Base-by-base conservation (phyloP, 2,797 vertebrate species). In the Bradypus variegatus region DNA sequence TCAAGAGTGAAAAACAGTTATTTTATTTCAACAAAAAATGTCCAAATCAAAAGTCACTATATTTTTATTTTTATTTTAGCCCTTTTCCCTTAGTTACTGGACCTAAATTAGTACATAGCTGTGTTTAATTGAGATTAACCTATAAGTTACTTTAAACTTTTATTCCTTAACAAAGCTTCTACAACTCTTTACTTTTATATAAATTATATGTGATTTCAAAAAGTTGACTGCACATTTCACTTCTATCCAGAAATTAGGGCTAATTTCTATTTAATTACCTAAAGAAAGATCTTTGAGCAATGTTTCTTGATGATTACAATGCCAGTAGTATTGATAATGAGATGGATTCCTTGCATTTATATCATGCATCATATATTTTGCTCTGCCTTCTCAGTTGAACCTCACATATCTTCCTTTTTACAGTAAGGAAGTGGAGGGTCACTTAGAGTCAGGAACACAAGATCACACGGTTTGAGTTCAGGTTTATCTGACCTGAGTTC, bases 171-270 rank as follows among this genome's bases (percentile, higher is more conserved):
- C 85, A 92, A 94, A 88, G 25, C 18, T 48, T 64, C 64, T 73
- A 8, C 6, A 88, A 38, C 18, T 36, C 25, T 72, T 90, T 79
- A 73, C 38, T 73, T 88, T 88, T 7, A 21, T 72, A 60, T 73
- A 45, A 82, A 83, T 73, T 48, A 41, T 18, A 83, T 62, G 38
- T 88, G 36, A 33, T 62, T 93, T 92, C 73, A 91, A 67, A 92
- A 89, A 88, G 60, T 29, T 91, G 60, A 78, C n/a, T 73, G 78
- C 50, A 55, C 0, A 23, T 4, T 14, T 18, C 38, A 60, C 25
- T 58, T 33, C 11, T 45, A 76, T 31, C 23, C 18, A 83, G 60
- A 87, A 86, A 83, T 78, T 79, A 83, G 3, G 18, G 50, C 23
- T 60, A 88, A 53, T 48, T 45, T 55, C 29, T 60, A 50, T 50